A percentile compares a stretch with the other conserved stretches of the same genome.
phyloP scores from a whole-genome alignment of 35 echinoderm and acorn worm species.

The Ophioderma brevispina region DNA sequence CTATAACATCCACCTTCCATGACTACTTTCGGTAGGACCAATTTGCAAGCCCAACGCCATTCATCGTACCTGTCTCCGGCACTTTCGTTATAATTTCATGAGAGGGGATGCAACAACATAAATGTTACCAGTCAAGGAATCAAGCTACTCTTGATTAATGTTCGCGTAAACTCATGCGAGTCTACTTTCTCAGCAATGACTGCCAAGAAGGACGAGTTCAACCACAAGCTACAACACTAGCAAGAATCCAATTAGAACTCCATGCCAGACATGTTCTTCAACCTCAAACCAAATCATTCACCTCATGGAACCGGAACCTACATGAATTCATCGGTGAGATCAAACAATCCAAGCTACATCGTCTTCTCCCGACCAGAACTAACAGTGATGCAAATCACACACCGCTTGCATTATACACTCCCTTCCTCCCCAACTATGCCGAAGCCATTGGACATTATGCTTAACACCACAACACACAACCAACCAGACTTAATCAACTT shows the following conservation, averaged over 20 bases:
- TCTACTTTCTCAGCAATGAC: not conserved
- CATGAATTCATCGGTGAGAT: not conserved
- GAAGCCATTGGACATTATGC: not conserved
- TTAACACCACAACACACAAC: not conserved
- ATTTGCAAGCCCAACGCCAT: conserved; percentile 37
- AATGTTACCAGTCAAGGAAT: not conserved
- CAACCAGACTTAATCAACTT: not conserved
- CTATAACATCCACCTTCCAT: conserved; percentile 6
- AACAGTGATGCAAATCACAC: not conserved
- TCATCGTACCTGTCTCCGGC: not conserved
- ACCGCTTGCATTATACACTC: conserved; percentile 26
- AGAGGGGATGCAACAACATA: too few species aligned
- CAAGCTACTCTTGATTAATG: not conserved
- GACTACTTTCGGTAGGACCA: conserved; percentile 28
- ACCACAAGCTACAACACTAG: not conserved
- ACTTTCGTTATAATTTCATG: conserved; percentile 15
- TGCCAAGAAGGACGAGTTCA: not conserved
- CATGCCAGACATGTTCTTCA: not conserved
- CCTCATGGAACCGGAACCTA: not conserved
- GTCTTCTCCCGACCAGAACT: not conserved
- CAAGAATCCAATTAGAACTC: not conserved
- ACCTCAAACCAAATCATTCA: not conserved
- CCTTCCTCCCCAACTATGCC: conserved; percentile 16
- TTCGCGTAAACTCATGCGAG: not conserved
- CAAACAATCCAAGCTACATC: not conserved